phyloP scores from a whole-genome alignment of 2,888 invertebrate genomes.

The Incurvaria masculella region DNA sequence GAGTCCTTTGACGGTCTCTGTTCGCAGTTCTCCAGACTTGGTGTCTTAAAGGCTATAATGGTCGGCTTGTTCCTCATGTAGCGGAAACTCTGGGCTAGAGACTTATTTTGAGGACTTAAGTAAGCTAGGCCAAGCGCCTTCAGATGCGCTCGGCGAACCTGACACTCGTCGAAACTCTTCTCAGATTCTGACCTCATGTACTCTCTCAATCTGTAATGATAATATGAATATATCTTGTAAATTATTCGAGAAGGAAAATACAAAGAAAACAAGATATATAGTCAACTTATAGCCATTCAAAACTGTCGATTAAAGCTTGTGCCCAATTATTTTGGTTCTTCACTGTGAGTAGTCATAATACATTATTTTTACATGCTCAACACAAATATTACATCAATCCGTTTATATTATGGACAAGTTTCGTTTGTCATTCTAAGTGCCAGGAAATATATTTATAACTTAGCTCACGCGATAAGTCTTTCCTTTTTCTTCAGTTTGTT shows the following conservation, averaged over 20 bases:
- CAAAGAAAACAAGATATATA: too few relatives aligned
- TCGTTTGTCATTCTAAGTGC: not conserved
- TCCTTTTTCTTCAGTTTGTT: conserved; percentile 69
- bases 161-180: conserved; percentile 67
- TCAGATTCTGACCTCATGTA: conserved; percentile 79
- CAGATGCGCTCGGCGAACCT: conserved; percentile 60
- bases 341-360: conserved; percentile 5
- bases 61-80: conserved; percentile 89
- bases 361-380: conserved; percentile 2
- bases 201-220: conserved; percentile 66
- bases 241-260: too few relatives aligned
- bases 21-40: conserved; percentile 70
- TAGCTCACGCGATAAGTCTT: conserved; percentile 69
- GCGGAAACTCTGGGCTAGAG: conserved; percentile 81
- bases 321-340: too few relatives aligned
- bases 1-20: conserved; percentile 53
- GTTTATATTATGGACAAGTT: not conserved
- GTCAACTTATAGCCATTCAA: too few relatives aligned
- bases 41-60: conserved; percentile 84
- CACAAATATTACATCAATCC: not conserved
- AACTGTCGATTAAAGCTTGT: too few relatives aligned
- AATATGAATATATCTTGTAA: too few relatives aligned
- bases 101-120: conserved; percentile 73
- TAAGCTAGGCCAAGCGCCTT: conserved; percentile 66
- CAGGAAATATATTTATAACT: conserved; percentile 21